phyloP scores from a whole-genome alignment of 2,888 invertebrate genomes.

The Empis livida region DNA sequence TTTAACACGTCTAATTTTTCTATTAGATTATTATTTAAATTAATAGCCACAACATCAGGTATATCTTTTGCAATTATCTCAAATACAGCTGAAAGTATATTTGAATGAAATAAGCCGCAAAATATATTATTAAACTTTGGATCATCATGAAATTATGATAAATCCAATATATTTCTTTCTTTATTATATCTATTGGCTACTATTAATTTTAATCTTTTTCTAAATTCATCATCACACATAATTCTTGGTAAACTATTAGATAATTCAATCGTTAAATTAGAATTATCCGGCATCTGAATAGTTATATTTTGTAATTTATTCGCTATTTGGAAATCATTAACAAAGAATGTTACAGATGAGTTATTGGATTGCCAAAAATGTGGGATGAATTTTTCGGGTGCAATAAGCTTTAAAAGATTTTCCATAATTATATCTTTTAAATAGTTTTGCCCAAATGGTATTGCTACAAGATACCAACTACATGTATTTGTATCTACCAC shows the following conservation, averaged over 20 bases:
- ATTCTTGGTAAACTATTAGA: slow-evolving; percentile 50
- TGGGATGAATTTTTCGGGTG: slow-evolving; percentile 56
- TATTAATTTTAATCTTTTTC: slow-evolving; percentile 61
- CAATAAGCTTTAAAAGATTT: slow-evolving; percentile 44
- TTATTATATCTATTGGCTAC: slow-evolving; percentile 71
- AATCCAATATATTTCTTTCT: slow-evolving; percentile 46
- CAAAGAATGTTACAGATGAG: slow-evolving; percentile 56
- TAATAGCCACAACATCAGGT: slow-evolving; percentile 67
- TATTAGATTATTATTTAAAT: slow-evolving; percentile 69
- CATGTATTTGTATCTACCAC: slow-evolving; percentile 33
- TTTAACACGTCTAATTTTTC: slow-evolving; percentile 53
- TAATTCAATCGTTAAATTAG: slow-evolving; percentile 50
- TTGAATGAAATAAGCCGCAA: slow-evolving; percentile 59
- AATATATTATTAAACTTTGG: slow-evolving; percentile 58
- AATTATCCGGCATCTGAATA: slow-evolving; percentile 61
- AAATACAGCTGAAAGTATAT: slow-evolving; percentile 57
- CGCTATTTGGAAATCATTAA: slow-evolving; percentile 63
- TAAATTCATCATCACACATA: slow-evolving; percentile 50
- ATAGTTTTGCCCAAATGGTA: slow-evolving; percentile 62
- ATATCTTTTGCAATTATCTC: slow-evolving; percentile 74
- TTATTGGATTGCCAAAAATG: slow-evolving; percentile 46
- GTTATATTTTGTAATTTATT: slow-evolving; percentile 52
- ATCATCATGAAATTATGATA: slow-evolving; percentile 68
- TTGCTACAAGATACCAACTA: slow-evolving; percentile 59
- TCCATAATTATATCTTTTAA: slow-evolving; percentile 53